phyloP scores from a whole-genome alignment of 2,888 invertebrate species.

The Dasysyrphus albostriatus region DNA sequence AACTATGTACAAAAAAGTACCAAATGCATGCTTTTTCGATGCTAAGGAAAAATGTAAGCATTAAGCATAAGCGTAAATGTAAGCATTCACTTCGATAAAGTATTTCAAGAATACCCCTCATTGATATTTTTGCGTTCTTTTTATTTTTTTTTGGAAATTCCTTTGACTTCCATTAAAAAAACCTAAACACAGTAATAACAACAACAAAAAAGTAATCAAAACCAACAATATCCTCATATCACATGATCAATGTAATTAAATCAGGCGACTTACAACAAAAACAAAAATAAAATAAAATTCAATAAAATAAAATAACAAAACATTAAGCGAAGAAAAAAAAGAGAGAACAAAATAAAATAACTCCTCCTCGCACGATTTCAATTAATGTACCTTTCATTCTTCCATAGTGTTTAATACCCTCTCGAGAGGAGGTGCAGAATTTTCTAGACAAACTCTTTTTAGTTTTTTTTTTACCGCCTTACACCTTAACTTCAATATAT shows the following conservation, averaged over 20 bases:
- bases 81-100: background rate
- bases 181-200: slow-evolving; percentile 9
- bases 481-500: slow-evolving; percentile 47
- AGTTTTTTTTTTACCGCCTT: background rate
- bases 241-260: slow-evolving; percentile 70
- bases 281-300: slow-evolving; percentile 7
- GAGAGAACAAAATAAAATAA: slow-evolving; percentile 24
- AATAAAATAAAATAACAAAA: no score
- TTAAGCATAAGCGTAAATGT: background rate
- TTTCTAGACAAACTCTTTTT: slow-evolving; percentile 4
- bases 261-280: slow-evolving; percentile 48
- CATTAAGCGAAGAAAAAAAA: slow-evolving; percentile 4
- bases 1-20: no score
- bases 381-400: slow-evolving; percentile 55
- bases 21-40: no score
- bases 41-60: no score
- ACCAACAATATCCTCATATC: slow-evolving; percentile 52
- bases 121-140: background rate
- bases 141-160: background rate
- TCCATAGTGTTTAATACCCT: background rate
- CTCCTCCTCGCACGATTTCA: slow-evolving; percentile 65
- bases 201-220: slow-evolving; percentile 39
- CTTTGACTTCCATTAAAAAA: background rate
- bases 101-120: background rate
- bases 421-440: background rate